These are phyloP conservation scores for Eubasilissa splendida DNA, from an alignment of 2,888 invertebrate species.

Conservation along the genomic window DNA sequence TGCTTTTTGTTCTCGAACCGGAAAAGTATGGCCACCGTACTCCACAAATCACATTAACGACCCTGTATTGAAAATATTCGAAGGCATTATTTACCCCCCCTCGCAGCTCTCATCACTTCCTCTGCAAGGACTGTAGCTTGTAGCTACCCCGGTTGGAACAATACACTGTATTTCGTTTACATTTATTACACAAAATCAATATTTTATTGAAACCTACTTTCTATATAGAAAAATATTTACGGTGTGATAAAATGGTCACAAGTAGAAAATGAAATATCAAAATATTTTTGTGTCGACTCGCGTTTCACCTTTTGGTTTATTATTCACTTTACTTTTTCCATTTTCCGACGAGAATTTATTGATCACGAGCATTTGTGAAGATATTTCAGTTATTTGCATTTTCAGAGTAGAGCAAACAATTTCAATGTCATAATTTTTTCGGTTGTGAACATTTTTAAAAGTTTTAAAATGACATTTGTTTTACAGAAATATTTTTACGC, in stretches of 20 bases:
- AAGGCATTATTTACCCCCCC: slow-evolving; percentile 40
- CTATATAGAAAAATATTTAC: background rate
- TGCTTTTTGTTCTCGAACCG: slow-evolving; percentile 4
- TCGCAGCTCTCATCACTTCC: slow-evolving; percentile 35
- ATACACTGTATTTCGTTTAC: slow-evolving; percentile 9
- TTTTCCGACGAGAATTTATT: too few relatives aligned
- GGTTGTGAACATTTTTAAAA: too few relatives aligned
- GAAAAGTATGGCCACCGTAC: slow-evolving; percentile 30
- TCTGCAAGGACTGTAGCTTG: background rate
- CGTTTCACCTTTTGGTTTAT: too few relatives aligned
- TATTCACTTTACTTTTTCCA: too few relatives aligned
- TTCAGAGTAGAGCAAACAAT: too few relatives aligned
- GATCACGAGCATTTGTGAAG: too few relatives aligned
- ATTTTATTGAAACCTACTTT: slow-evolving; percentile 8
- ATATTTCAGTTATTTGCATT: too few relatives aligned
- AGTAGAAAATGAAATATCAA: too few relatives aligned
- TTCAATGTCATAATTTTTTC: too few relatives aligned
- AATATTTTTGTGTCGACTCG: too few relatives aligned
- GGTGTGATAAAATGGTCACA: background rate
- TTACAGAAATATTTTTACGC: too few relatives aligned
- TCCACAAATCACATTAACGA: slow-evolving; percentile 56
- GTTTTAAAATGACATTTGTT: too few relatives aligned
- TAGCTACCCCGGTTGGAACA: slow-evolving; percentile 3
- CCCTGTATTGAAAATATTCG: slow-evolving; percentile 53
- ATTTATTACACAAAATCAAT: slow-evolving; percentile 22